These are phyloP conservation scores for Eutrigla gurnardus DNA, from an alignment of 2,797 vertebrate species.

Conservation along the genomic window DNA sequence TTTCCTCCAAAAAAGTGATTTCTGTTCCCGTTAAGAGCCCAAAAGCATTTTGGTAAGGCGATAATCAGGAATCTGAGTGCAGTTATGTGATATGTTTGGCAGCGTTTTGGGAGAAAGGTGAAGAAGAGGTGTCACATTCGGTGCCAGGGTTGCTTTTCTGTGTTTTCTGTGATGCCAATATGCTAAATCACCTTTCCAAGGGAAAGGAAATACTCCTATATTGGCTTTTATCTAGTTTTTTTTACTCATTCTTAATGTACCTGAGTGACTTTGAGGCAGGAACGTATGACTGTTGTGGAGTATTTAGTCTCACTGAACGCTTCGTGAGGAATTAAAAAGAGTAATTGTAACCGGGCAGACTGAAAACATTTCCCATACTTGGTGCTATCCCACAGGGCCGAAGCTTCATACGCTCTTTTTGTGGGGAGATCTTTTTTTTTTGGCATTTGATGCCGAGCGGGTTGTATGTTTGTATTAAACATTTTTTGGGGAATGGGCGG, in stretches of 20 bases:
- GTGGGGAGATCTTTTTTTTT: slow-evolving; percentile 36
- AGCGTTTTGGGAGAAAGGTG: slow-evolving; percentile 9
- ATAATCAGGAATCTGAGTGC: slow-evolving; percentile 46
- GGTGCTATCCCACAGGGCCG: slow-evolving; percentile 47
- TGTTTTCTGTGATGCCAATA: too few relatives aligned
- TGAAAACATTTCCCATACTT: slow-evolving; percentile 60
- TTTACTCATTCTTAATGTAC: too few relatives aligned
- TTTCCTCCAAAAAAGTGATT: slow-evolving; percentile 49
- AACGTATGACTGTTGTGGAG: too few relatives aligned
- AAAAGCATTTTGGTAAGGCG: slow-evolving; percentile 33
- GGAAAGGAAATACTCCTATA: too few relatives aligned
- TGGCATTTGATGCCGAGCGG: slow-evolving; percentile 57
- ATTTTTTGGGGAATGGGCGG: slow-evolving; percentile 63
- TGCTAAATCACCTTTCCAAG: too few relatives aligned
- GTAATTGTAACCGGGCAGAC: slow-evolving; percentile 45
- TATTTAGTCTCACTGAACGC: too few relatives aligned
- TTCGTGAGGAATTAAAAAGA: slow-evolving; percentile 53
- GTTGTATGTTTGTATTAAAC: slow-evolving; percentile 73
- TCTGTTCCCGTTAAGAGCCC: slow-evolving; percentile 30
- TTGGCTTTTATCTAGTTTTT: too few relatives aligned
- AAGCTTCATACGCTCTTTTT: slow-evolving; percentile 54
- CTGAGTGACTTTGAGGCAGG: too few relatives aligned
- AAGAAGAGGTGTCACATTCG: slow-evolving; percentile 31
- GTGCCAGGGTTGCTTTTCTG: slow-evolving; percentile 26
- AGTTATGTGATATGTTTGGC: background rate